Conservation (phyloP, 1,140 invertebrate genomes). For the Heliconius congener region DNA sequence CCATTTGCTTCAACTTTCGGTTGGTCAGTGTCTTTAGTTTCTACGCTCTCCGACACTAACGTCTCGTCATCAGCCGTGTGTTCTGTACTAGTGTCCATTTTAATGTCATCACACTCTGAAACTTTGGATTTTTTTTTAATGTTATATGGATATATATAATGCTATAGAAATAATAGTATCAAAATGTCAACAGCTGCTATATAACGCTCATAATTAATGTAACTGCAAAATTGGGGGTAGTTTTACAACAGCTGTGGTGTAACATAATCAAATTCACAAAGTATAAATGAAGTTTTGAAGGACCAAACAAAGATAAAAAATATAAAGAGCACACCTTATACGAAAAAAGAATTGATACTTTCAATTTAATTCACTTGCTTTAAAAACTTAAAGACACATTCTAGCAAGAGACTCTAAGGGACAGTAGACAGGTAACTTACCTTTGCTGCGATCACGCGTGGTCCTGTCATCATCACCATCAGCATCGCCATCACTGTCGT, state of each 20-base stretch:
- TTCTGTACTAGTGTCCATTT: slow-evolving; percentile 49
- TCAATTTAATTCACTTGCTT: too few species aligned
- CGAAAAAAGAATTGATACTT: too few species aligned
- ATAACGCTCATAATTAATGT: not conserved
- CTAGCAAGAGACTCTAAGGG: not conserved
- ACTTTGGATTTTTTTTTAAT: not conserved
- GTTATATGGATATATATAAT: not conserved
- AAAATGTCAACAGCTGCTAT: too few species aligned
- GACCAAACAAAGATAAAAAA: too few species aligned
- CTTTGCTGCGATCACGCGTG: too few species aligned
- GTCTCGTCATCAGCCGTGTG: slow-evolving; percentile 8
- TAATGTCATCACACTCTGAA: slow-evolving; percentile 52
- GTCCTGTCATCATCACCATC: not conserved
- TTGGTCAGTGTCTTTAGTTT: not conserved
- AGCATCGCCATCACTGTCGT: slow-evolving; percentile 64
- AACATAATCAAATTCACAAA: too few species aligned
- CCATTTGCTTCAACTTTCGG: not conserved
- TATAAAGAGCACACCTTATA: too few species aligned
- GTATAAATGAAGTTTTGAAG: too few species aligned
- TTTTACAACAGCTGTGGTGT: too few species aligned
- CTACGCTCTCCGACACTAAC: not conserved
- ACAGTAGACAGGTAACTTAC: not conserved
- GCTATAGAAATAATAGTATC: too few species aligned
- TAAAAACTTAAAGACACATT: too few species aligned
- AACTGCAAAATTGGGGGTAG: not conserved